Evolutionary conservation across 2,113 vertebrate species (phyloP).

Genomic region (Tylochromis polylepis): DNA sequence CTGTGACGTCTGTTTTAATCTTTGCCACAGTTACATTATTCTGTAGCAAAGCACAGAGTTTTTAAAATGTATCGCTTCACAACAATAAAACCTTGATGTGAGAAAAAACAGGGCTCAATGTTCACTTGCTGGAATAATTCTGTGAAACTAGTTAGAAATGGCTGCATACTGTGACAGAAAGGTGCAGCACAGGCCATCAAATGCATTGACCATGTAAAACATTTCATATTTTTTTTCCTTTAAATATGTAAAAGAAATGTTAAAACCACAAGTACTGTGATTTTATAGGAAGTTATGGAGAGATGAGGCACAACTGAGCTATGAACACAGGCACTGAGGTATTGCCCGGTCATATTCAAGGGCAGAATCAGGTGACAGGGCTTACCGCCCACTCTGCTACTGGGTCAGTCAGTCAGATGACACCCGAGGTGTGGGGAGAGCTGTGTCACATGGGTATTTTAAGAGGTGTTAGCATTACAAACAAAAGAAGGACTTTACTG

Average conservation of each 20-base stretch:
- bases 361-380: conserved; percentile 59
- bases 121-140: background rate
- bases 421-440: conserved; percentile 13
- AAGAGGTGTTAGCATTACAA: background rate
- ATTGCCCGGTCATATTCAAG: conserved; percentile 10
- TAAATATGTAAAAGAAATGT: background rate
- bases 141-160: background rate
- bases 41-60: background rate
- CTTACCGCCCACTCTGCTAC: conserved; percentile 28
- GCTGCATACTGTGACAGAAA: background rate
- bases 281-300: background rate
- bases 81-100: background rate
- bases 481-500: background rate
- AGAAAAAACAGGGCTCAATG: background rate
- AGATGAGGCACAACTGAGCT: background rate
- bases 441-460: conserved; percentile 51
- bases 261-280: background rate
- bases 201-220: background rate
- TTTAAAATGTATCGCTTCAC: background rate
- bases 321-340: background rate
- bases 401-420: conserved; percentile 47
- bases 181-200: background rate
- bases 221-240: background rate
- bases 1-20: background rate
- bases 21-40: background rate